Base-by-base conservation (phyloP, 2,797 vertebrate genomes). In the Orientallactaga sibirica region DNA sequence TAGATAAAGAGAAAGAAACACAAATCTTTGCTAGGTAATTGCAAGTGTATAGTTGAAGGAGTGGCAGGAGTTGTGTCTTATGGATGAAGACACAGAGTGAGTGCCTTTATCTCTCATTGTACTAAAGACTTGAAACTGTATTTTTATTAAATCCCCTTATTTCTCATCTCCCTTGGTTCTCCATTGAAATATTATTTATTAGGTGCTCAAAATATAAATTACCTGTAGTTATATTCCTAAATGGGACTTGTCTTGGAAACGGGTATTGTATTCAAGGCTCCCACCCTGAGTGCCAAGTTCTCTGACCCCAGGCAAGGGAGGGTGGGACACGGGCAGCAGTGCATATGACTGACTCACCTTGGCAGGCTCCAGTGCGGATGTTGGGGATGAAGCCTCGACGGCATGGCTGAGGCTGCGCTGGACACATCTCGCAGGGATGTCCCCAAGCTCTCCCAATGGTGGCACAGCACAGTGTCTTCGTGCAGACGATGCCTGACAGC, bases 341-440 rank as follows among this genome's bases (percentile, higher is more conserved):
- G 25, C 8, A 22, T 55, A 55, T 0, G 24, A 48, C 27, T 4
- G 58, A 92, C 96, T 96, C 88, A 99, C 99, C 99, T 98, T 99
- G 99, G 97, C 99, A 99, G 43, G 99, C 99, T 29, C 99, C 99
- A 0, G 99, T 99, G 64, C 99, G 99, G 88, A 99, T 99, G 98
- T 99, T 99, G 93, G 99, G 99, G 96, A 99, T 99, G 98, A 99
- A 99, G 12, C 99, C 99, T n/a, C 99, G 96, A 11, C 99, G 98
- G 96, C 99, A 99, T 77, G 99, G 99, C 97, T 99, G 99, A 0
- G 99, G 99, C 96, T 99, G 99, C 55, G 99, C 99, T 0, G 99
- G 99, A 85, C 99, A 99, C 98, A 99, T 99, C 98, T 99, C 99
- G 18, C 99, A 99, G 0, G 99, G 99, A 96, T 99, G 99, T 52